Conservation (phyloP, 2,888 invertebrate species). For the Amphiduros pacificus region DNA sequence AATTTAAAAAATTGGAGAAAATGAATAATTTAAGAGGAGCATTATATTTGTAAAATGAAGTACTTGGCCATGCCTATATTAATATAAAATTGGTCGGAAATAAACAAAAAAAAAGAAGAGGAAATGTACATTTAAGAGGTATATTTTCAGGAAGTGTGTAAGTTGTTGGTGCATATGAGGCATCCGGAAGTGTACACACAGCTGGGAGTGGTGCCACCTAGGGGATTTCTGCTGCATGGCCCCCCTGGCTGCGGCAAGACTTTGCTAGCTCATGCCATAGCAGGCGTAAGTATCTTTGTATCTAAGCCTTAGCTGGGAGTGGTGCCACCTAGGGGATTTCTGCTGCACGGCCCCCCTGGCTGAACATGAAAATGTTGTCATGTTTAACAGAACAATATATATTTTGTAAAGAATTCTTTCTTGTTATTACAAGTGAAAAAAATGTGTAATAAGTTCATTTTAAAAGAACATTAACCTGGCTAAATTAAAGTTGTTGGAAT, state of each 20-base stretch:
- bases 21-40: too few species aligned
- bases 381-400: too few species aligned
- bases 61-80: not conserved
- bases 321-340: conserved; percentile 70
- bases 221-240: conserved; percentile 90
- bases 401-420: too few species aligned
- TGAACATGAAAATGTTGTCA: too few species aligned
- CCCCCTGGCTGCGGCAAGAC: conserved; percentile 90
- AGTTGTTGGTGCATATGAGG: conserved; percentile 80
- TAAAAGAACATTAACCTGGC: too few species aligned
- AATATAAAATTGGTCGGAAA: not conserved
- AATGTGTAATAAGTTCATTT: too few species aligned
- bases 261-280: conserved; percentile 61
- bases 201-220: conserved; percentile 82
- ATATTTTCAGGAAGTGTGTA: conserved; percentile 66
- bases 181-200: conserved; percentile 86
- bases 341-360: conserved; percentile 95
- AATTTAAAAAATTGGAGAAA: too few species aligned
- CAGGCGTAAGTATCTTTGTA: conserved; percentile 54
- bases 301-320: not conserved
- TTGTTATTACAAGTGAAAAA: too few species aligned
- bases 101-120: not conserved
- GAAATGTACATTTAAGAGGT: not conserved
- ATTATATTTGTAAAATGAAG: too few species aligned
- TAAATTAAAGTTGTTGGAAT: too few species aligned